These are phyloP conservation scores for Prunella himalayana DNA, from an alignment of 2,113 vertebrate genomes.

Conservation along the genomic window DNA sequence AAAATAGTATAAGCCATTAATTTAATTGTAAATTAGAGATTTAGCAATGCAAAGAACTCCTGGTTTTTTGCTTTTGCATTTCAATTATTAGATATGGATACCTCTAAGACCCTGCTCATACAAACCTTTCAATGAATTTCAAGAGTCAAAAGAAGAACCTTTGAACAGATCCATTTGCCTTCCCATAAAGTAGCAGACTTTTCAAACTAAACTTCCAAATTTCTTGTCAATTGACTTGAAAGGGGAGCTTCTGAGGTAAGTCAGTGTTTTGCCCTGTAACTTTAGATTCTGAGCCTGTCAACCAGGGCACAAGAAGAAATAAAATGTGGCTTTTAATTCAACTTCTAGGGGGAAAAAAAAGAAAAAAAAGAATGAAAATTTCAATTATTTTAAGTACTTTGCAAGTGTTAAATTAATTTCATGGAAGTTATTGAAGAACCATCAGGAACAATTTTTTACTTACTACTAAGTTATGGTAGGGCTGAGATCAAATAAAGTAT, in stretches of 20 bases:
- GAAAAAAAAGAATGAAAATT: background rate
- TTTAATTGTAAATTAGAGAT: background rate
- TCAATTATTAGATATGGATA: background rate
- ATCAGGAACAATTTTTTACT: background rate
- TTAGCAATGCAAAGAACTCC: background rate
- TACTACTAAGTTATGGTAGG: background rate
- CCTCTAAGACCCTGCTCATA: background rate
- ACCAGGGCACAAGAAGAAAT: background rate
- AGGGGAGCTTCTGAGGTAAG: background rate
- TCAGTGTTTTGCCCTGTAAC: background rate
- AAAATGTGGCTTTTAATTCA: background rate
- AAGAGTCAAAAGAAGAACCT: background rate
- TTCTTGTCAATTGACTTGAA: background rate
- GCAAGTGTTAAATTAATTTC: background rate
- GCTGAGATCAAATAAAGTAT: background rate
- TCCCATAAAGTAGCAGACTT: background rate
- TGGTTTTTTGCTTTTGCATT: background rate
- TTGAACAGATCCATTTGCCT: background rate
- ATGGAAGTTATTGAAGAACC: background rate
- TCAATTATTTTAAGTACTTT: background rate
- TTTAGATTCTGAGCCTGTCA: background rate
- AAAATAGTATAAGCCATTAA: background rate
- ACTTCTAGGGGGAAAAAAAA: rapidly evolving
- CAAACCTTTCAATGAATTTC: background rate
- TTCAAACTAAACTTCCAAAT: background rate